These are phyloP conservation scores for Ryuthela nishihirai DNA, from an alignment of 2,888 invertebrate species.

Conservation along the genomic window DNA sequence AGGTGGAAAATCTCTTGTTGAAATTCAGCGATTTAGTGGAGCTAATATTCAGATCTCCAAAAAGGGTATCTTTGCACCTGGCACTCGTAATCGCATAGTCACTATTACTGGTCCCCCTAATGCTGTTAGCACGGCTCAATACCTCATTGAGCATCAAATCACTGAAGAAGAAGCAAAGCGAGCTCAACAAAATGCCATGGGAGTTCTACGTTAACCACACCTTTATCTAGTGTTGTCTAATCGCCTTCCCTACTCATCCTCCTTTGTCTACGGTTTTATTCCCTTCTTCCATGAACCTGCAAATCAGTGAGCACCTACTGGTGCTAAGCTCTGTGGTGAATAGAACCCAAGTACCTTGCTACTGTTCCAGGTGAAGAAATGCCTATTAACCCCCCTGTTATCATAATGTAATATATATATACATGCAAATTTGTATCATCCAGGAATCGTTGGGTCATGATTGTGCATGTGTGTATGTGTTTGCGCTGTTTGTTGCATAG, in stretches of 20 bases:
- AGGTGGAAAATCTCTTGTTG: conserved; percentile 91
- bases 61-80: conserved; percentile 95
- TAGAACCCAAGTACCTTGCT: conserved; percentile 29
- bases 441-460: conserved; percentile 16
- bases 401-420: conserved; percentile 31
- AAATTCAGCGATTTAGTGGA: conserved; percentile 95
- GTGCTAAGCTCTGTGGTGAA: conserved; percentile 17
- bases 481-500: conserved; percentile 28
- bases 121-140: conserved; percentile 87
- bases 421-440: conserved; percentile 29
- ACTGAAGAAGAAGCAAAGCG: conserved; percentile 93
- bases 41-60: conserved; percentile 98
- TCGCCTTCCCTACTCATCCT: conserved; percentile 17
- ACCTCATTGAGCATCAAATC: conserved; percentile 94
- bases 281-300: conserved; percentile 23
- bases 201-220: conserved; percentile 33
- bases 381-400: conserved; percentile 33
- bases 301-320: conserved; percentile 12
- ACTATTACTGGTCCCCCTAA: conserved; percentile 86
- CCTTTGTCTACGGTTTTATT: conserved; percentile 23
- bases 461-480: conserved; percentile 28
- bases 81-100: conserved; percentile 94
- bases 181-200: conserved; percentile 66
- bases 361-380: conserved; percentile 30
- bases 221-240: conserved; percentile 15